Percentiles rank a stretch among this genome's conserved stretches.
Conservation (phyloP, 2,888 invertebrate species). For the Callimorpha dominula region DNA sequence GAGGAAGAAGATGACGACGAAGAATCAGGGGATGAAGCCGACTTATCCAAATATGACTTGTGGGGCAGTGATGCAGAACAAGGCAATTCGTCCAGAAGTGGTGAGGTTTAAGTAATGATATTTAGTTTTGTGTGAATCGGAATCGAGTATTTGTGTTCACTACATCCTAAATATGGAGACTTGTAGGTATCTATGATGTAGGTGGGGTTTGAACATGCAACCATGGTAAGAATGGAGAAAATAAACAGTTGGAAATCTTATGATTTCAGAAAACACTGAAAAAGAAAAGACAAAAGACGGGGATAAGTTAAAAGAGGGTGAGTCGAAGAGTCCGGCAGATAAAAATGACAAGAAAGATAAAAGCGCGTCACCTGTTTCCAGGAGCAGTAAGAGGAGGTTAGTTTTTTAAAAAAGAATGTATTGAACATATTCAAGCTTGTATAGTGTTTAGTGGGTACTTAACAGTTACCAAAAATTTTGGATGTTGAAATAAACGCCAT, state of each 20-base stretch:
- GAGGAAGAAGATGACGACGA: slow-evolving; percentile 88
- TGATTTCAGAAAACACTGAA: slow-evolving; percentile 65
- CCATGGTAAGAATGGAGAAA: background rate
- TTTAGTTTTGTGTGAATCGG: background rate
- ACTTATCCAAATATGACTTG: slow-evolving; percentile 92
- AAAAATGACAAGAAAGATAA: slow-evolving; percentile 65
- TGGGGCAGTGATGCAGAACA: slow-evolving; percentile 90
- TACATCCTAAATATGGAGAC: background rate
- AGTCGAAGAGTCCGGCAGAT: slow-evolving; percentile 55
- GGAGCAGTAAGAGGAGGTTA: slow-evolving; percentile 74
- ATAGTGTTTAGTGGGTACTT: background rate
- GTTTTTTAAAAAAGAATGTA: slow-evolving; percentile 32
- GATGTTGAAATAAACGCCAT: no score
- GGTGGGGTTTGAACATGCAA: background rate
- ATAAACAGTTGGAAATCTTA: background rate
- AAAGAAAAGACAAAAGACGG: slow-evolving; percentile 63
- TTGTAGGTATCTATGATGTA: background rate
- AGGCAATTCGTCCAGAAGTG: slow-evolving; percentile 69
- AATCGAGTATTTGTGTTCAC: background rate
- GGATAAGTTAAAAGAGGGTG: slow-evolving; percentile 63
- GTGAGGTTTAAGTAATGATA: slow-evolving; percentile 41
- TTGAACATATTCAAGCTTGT: background rate
- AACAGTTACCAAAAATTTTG: no score
- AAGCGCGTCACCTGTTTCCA: slow-evolving; percentile 60
- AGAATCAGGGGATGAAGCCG: slow-evolving; percentile 88